phyloP scores from a whole-genome alignment of 1,140 invertebrate genomes.

The Chironomus striatipennis region DNA sequence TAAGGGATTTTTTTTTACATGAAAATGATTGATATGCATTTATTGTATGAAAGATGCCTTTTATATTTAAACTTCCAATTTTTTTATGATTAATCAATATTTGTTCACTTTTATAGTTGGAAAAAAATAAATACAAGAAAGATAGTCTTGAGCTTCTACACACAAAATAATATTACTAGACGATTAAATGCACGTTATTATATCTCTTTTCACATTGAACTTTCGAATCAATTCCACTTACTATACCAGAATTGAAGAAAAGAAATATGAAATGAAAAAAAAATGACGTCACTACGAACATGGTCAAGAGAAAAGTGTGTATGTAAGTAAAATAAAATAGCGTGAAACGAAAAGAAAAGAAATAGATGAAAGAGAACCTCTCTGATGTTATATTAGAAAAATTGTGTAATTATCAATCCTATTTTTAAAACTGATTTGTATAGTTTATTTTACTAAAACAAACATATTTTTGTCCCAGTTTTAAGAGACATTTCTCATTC shows the following conservation, averaged over 20 bases:
- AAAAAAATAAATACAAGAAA: no score
- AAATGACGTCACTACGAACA: neutral
- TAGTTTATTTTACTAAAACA: no score
- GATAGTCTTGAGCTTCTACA: no score
- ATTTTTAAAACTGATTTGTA: no score
- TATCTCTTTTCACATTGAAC: neutral
- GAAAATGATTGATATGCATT: no score
- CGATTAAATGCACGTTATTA: neutral
- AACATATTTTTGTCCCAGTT: no score
- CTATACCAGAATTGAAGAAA: neutral
- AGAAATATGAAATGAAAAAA: neutral
- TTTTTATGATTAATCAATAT: constrained; percentile 9
- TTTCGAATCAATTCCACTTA: neutral
- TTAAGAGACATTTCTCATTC: no score
- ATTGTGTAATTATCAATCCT: neutral
- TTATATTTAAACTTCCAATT: neutral
- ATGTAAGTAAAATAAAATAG: no score
- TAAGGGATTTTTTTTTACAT: no score
- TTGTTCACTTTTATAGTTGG: neutral
- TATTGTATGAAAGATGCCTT: no score
- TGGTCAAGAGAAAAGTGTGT: neutral
- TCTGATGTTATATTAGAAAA: neutral
- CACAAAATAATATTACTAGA: no score
- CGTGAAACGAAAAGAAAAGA: neutral
- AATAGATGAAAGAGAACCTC: neutral